Evolutionary conservation across 1,140 invertebrate species (phyloP).

Genomic region (Tetraneura akinire): DNA sequence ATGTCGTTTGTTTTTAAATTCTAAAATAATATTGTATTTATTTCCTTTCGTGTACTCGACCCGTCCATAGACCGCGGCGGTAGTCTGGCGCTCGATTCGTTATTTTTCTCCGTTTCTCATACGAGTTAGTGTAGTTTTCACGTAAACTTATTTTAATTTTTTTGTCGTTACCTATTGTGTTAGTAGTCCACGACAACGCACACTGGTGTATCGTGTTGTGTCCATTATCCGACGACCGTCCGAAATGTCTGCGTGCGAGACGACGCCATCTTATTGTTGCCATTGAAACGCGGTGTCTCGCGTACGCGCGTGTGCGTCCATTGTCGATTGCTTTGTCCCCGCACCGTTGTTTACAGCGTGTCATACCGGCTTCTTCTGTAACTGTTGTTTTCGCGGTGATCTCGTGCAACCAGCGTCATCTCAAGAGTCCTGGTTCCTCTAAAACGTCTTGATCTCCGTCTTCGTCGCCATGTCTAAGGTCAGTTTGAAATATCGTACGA

Average conservation of each 20-base stretch:
- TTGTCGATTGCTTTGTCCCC: background rate
- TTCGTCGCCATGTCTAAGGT: constrained; percentile 46
- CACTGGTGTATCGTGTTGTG: background rate
- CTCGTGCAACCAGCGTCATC: background rate
- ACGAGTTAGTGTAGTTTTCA: too few species aligned
- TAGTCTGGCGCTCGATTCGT: background rate
- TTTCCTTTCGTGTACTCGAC: too few species aligned
- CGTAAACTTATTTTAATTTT: too few species aligned
- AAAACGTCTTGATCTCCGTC: background rate
- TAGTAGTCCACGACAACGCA: too few species aligned
- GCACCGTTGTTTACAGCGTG: background rate
- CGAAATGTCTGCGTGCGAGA: constrained; percentile 6
- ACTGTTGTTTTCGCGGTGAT: background rate
- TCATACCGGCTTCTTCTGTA: constrained; percentile 6
- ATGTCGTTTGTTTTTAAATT: background rate
- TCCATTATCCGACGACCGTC: background rate
- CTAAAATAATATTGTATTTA: too few species aligned
- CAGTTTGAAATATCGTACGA: constrained; percentile 26
- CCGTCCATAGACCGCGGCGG: too few species aligned
- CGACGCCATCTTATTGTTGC: constrained; percentile 28
- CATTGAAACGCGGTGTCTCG: constrained; percentile 1
- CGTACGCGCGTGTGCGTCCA: background rate
- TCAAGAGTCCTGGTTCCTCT: background rate
- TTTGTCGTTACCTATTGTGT: too few species aligned
- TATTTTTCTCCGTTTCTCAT: background rate